Conservation (phyloP, 2,888 invertebrate genomes). For the Liposcelis brunnea region DNA sequence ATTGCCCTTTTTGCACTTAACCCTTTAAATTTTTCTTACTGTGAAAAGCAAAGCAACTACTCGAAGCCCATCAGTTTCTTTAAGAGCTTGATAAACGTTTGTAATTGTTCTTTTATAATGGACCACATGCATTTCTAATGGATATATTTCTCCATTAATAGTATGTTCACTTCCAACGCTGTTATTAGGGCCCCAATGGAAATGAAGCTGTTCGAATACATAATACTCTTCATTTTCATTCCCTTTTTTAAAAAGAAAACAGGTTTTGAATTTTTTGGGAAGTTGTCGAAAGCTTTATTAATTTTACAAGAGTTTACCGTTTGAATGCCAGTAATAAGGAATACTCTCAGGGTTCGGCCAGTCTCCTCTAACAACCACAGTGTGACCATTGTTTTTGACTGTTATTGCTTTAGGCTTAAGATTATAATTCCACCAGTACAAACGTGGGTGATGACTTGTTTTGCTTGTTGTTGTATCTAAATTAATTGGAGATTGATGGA, state of each 20-base stretch:
- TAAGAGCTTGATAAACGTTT: conserved; percentile 40
- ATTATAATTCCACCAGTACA: conserved; percentile 15
- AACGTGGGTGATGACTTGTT: conserved; percentile 11
- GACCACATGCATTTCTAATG: conserved; percentile 45
- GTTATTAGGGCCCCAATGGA: conserved; percentile 47
- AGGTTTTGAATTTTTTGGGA: neutral
- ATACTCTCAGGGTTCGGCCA: neutral
- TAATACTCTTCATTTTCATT: conserved; percentile 29
- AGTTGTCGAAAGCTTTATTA: neutral
- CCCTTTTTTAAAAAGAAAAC: too few relatives aligned
- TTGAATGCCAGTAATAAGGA: conserved; percentile 1
- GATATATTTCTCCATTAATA: conserved; percentile 34
- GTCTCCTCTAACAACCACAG: conserved; percentile 6
- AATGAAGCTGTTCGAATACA: conserved; percentile 46
- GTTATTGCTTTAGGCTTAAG: conserved; percentile 12
- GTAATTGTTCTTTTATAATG: conserved; percentile 40
- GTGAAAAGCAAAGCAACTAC: conserved; percentile 42
- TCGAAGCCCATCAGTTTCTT: conserved; percentile 35
- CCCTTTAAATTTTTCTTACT: conserved; percentile 22
- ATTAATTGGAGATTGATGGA: conserved; percentile 13
- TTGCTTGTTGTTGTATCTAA: conserved; percentile 13
- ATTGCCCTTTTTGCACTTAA: neutral
- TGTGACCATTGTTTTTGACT: conserved; percentile 15
- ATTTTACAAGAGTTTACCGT: neutral
- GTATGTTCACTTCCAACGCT: conserved; percentile 48